Percentiles rank a stretch among this genome's conserved stretches.
Evolutionary conservation across 2,797 vertebrate species (phyloP).

Genomic region (Diplodus sargus): DNA sequence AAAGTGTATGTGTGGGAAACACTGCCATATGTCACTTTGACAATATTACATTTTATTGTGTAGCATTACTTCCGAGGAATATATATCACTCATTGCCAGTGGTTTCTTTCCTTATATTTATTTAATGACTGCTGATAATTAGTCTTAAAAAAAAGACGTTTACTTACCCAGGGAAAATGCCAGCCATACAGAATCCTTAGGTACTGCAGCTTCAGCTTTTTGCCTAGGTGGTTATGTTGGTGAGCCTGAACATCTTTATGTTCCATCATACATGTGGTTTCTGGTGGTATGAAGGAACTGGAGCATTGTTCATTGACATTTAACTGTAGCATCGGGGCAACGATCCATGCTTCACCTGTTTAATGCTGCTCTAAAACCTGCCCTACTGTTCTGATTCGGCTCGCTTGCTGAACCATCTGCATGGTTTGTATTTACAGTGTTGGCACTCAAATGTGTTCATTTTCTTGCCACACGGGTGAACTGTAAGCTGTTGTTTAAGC

Average conservation of each 20-base stretch:
- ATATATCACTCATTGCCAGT: background rate
- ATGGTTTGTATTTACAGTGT: background rate
- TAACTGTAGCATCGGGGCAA: background rate
- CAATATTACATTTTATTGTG: no score
- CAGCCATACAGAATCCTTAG: background rate
- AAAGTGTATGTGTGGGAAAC: no score
- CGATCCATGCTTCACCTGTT: slow-evolving; percentile 9
- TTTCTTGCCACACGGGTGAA: background rate
- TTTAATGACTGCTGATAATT: background rate
- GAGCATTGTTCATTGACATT: slow-evolving; percentile 4
- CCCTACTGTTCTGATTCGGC: background rate
- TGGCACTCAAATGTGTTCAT: background rate
- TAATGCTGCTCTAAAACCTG: background rate
- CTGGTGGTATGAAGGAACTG: background rate
- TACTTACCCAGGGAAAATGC: background rate
- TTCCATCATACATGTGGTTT: background rate
- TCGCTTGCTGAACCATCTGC: background rate
- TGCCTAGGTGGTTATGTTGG: background rate
- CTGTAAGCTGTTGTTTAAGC: background rate
- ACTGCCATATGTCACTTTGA: no score
- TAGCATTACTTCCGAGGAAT: background rate
- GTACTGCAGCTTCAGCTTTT: background rate
- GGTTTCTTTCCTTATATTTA: background rate
- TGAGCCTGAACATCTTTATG: background rate
- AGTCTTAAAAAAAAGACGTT: background rate